Evolutionary conservation across 2,888 invertebrate genomes (phyloP), one percentile per base, ranked within the genome.

Genomic region (Napeogenes sylphis): DNA sequence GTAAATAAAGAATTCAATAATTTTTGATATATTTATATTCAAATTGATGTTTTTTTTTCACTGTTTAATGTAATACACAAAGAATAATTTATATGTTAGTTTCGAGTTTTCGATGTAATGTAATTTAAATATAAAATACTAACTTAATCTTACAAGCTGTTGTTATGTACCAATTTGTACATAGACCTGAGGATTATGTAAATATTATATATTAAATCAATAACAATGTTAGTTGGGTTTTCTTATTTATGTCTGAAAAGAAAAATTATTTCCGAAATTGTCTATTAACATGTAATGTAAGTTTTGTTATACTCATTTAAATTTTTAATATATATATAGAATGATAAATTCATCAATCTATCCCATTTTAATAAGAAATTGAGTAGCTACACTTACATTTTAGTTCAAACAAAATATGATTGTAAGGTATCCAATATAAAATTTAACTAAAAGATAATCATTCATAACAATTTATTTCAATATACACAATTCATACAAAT

Each of bases 381-480:
- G 0, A 21, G 21, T 21, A 21, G 21, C 21, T 21, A 21, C 21
- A 21, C 21, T 21, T 42, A 10, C 42, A 42, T 42, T 10, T 10
- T 42, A 3, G 2, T 42, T 8, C 8, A 3, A 12, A 10, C 10
- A 42, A 10, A 42, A 10, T 3, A 10, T 42, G 8, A 10, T 42
- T 12, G 10, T 42, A 42, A 42, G 42, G 42, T 42, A 2, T 35
- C 6, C 0, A 0, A 6, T 21, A 21, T 35, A 35, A 14, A 10
- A 51, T 30, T 5, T 30, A 51, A 30, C 30, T 12, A 3, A 30
- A 30, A 30, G 30, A 30, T 8, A 51, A 70, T 70, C 73, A 78
- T 79, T 71, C 75, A 78, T 80, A 84, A 82, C 81, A 85, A 79
- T 83, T 84, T 82, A 82, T 80, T 81, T 73, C 67, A 73, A 45